Conservation (phyloP, 2,113 vertebrate genomes). For the Rhinichthys klamathensis region DNA sequence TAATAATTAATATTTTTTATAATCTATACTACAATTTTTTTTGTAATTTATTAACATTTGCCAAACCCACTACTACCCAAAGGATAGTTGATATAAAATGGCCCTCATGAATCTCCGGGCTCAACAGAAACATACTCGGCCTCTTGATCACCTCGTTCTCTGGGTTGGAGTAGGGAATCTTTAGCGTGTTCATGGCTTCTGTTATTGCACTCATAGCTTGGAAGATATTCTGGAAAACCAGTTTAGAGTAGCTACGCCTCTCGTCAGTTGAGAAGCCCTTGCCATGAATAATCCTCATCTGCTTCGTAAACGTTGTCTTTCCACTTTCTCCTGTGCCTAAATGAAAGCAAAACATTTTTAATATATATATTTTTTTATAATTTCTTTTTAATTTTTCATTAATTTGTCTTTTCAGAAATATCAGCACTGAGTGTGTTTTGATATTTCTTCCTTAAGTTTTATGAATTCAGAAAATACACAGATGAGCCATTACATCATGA, state of each 20-base stretch:
- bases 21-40: no score
- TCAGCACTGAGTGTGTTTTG: neutral
- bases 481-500: no score
- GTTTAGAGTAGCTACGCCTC: conserved; percentile 76
- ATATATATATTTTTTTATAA: no score
- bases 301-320: conserved; percentile 91
- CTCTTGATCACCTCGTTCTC: conserved; percentile 77
- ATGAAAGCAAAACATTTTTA: neutral
- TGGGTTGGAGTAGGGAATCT: conserved; percentile 75
- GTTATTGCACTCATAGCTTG: conserved; percentile 80
- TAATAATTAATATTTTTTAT: neutral
- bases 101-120: neutral
- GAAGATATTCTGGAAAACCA: conserved; percentile 87
- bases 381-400: neutral
- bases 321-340: conserved; percentile 88
- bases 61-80: no score
- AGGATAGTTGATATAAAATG: neutral
- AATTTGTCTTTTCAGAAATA: neutral
- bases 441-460: neutral
- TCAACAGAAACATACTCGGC: neutral
- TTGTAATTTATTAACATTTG: no score
- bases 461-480: neutral
- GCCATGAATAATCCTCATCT: conserved; percentile 91
- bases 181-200: conserved; percentile 79
- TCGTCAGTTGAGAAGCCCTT: conserved; percentile 85